phyloP scores from a whole-genome alignment of 2,797 vertebrate species.

The Linurgus olivaceus region DNA sequence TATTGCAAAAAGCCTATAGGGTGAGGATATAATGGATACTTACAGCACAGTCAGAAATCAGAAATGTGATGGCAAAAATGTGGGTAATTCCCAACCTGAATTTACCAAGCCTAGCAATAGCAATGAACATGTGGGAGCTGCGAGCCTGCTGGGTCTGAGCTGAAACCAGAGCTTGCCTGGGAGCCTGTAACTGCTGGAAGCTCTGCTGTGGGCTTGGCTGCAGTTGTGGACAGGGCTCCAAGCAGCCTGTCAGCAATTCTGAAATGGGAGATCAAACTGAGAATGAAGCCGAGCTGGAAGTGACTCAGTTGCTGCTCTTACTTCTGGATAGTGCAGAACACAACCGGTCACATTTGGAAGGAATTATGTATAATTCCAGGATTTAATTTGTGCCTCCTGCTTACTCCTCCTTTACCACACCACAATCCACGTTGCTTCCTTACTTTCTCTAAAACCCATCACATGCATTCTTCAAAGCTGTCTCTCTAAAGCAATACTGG shows the following conservation, averaged over 20 bases:
- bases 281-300: not conserved
- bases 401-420: not conserved
- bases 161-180: not conserved
- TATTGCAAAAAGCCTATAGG: not conserved
- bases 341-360: not conserved
- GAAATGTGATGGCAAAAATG: not conserved
- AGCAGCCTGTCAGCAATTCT: not conserved
- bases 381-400: not conserved
- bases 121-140: not conserved
- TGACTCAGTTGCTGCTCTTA: rapidly evolving
- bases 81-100: not conserved
- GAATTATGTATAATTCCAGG: not conserved
- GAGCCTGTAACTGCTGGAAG: not conserved
- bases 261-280: not conserved
- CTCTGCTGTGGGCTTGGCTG: not conserved
- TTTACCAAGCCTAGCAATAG: not conserved
- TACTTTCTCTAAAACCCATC: not conserved
- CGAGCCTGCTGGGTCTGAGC: not conserved
- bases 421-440: not conserved
- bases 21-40: not conserved
- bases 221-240: not conserved
- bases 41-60: not conserved
- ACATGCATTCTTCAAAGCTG: not conserved
- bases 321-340: not conserved
- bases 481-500: not conserved